These are phyloP conservation scores for Arion vulgaris DNA, from an alignment of 1,140 invertebrate genomes.

Conservation along the genomic window DNA sequence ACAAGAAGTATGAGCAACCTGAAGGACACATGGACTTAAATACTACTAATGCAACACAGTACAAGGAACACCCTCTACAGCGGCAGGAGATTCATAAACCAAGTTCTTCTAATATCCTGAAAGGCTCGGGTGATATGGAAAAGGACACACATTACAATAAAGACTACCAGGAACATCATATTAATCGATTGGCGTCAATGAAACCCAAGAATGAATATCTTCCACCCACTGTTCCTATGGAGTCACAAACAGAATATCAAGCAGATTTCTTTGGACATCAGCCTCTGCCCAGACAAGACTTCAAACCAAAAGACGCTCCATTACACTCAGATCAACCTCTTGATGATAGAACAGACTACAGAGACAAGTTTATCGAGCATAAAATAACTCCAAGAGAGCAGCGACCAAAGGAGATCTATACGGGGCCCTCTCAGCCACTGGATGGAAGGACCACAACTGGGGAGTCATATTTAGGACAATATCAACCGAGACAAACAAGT, in stretches of 20 bases:
- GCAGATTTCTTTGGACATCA: conserved; percentile 34
- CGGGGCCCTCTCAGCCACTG: conserved; percentile 35
- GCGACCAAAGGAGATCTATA: conserved; percentile 32
- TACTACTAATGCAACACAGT: conserved; percentile 37
- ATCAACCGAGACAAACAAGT: conserved; percentile 26
- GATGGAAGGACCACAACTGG: conserved; percentile 40
- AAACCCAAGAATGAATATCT: conserved; percentile 39
- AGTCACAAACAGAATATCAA: conserved; percentile 32
- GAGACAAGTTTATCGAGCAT: conserved; percentile 38
- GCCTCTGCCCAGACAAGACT: conserved; percentile 30
- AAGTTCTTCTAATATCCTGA: conserved; percentile 38
- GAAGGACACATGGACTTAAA: conserved; percentile 42
- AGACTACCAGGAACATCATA: conserved; percentile 10
- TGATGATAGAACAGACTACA: conserved; percentile 41
- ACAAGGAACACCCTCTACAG: conserved; percentile 27
- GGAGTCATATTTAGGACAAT: conserved; percentile 41
- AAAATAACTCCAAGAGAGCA: conserved; percentile 23
- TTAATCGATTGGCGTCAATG: background rate
- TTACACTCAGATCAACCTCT: conserved; percentile 33
- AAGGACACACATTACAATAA: conserved; percentile 30
- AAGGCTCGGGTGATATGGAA: conserved; percentile 23
- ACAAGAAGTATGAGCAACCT: conserved; percentile 28
- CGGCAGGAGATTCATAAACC: conserved; percentile 23
- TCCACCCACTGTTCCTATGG: conserved; percentile 42
- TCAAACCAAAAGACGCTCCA: conserved; percentile 30